phyloP scores from a whole-genome alignment of 2,797 vertebrate species.

The Acanthiza pusilla region DNA sequence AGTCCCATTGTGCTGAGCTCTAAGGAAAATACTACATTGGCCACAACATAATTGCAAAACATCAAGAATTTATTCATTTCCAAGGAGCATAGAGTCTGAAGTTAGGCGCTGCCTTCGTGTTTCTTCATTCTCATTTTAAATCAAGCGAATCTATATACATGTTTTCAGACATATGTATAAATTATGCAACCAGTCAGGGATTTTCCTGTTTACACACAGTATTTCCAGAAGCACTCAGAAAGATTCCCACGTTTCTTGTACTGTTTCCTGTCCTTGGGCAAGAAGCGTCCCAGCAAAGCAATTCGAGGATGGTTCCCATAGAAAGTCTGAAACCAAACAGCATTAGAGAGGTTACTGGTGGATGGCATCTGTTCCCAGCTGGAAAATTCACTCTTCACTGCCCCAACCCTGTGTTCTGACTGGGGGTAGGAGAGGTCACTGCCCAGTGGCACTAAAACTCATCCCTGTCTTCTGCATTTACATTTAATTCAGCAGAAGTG shows the following conservation, averaged over 20 bases:
- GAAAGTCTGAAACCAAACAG: constrained; percentile 31
- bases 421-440: background rate
- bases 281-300: constrained; percentile 54
- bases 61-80: constrained; percentile 68
- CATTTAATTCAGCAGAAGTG: background rate
- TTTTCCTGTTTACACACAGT: constrained; percentile 68
- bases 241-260: constrained; percentile 66
- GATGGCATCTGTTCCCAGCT: background rate
- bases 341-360: background rate
- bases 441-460: background rate
- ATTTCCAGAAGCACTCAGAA: constrained; percentile 81
- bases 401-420: background rate
- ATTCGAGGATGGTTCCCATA: constrained; percentile 36
- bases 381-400: background rate
- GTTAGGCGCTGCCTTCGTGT: background rate
- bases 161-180: constrained; percentile 29
- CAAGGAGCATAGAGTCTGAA: background rate
- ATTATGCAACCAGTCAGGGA: background rate
- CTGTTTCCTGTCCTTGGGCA: constrained; percentile 64
- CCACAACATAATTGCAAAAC: constrained; percentile 62
- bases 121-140: constrained; percentile 1
- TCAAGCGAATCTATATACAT: background rate
- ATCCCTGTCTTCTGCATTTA: background rate
- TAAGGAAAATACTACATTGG: background rate
- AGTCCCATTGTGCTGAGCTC: background rate